A percentile compares a stretch with the other conserved stretches of the same genome.
Conservation (phyloP, 1,140 invertebrate species). For the Drosophila arizonae region DNA sequence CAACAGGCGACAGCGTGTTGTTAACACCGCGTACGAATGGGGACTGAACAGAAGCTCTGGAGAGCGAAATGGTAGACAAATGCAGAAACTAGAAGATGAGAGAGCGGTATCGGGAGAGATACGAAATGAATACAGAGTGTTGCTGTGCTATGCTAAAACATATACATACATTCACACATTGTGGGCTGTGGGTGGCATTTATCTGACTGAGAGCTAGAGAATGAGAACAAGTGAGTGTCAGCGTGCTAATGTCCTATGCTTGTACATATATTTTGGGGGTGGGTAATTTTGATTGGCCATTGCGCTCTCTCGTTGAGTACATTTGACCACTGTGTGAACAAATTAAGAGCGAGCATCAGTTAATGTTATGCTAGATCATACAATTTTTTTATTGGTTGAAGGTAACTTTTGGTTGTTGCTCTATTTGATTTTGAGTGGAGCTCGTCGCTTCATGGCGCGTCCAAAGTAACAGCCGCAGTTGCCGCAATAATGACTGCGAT, state of each 20-base stretch:
- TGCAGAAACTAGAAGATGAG: background rate
- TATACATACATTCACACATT: background rate
- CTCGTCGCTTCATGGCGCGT: constrained; percentile 62
- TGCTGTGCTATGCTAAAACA: background rate
- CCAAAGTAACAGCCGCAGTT: constrained; percentile 81
- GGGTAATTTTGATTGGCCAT: background rate
- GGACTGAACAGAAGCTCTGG: constrained; percentile 36
- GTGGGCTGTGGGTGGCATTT: background rate
- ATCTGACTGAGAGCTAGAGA: background rate
- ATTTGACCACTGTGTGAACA: background rate
- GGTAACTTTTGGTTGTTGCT: constrained; percentile 9
- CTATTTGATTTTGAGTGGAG: constrained; percentile 58
- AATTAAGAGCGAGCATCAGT: background rate
- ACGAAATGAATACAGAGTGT: no score
- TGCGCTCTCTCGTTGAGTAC: background rate
- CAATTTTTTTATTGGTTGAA: background rate
- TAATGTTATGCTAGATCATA: background rate
- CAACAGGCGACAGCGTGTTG: constrained; percentile 18
- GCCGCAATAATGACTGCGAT: constrained; percentile 77
- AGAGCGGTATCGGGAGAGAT: no score
- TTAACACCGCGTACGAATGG: constrained; percentile 28
- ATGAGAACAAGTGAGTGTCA: no score
- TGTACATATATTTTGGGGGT: background rate
- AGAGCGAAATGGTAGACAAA: constrained; percentile 1
- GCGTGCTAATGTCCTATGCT: background rate